Conservation (phyloP, 2,113 vertebrate genomes). For the Phaethon lepturus region DNA sequence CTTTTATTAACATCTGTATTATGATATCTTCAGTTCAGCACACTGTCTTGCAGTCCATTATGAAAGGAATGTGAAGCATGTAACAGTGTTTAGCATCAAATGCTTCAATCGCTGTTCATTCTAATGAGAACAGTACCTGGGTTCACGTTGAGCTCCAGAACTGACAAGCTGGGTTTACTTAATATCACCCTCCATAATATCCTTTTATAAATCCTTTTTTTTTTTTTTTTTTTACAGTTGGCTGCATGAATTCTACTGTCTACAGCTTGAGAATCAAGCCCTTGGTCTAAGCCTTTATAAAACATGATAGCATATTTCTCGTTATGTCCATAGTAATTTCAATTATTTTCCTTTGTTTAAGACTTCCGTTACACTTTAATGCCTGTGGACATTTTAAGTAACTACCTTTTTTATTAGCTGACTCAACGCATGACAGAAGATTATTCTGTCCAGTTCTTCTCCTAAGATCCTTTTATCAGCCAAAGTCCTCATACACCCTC, state of each 20-base stretch:
- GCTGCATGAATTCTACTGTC: background rate
- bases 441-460: conserved; percentile 6
- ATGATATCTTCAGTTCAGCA: background rate
- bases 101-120: background rate
- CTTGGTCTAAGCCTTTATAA: background rate
- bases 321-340: conserved; percentile 12
- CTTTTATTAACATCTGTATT: conserved; percentile 10
- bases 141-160: background rate
- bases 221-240: background rate
- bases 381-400: conserved; percentile 47
- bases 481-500: background rate
- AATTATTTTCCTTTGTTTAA: conserved; percentile 51
- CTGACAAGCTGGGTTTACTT: background rate
- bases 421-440: conserved; percentile 11
- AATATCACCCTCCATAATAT: background rate
- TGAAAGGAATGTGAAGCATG: background rate
- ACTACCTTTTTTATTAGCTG: conserved; percentile 41
- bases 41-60: background rate
- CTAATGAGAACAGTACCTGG: background rate
- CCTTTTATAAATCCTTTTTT: background rate
- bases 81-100: background rate
- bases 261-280: background rate
- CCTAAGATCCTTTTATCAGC: background rate
- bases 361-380: background rate
- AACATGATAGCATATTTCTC: conserved; percentile 7